phyloP scores from a whole-genome alignment of 2,888 invertebrate species.

The Coremacera marginata region DNA sequence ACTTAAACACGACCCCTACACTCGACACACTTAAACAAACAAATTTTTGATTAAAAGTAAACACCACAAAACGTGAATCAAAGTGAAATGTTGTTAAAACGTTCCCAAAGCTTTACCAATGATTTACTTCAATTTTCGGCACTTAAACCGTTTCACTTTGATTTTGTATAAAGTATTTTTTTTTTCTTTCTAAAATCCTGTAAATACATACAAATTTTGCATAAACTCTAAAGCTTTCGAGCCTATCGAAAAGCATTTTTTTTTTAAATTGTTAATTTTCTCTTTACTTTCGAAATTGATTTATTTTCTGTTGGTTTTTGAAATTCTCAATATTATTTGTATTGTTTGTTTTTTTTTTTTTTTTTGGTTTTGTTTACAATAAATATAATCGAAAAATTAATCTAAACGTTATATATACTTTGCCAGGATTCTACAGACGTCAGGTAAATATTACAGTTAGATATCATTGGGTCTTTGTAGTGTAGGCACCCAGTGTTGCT shows the following conservation, averaged over 20 bases:
- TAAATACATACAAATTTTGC: background rate
- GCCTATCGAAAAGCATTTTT: background rate
- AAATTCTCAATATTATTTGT: background rate
- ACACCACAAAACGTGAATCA: background rate
- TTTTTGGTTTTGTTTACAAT: background rate
- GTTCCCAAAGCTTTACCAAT: background rate
- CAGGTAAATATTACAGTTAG: constrained; percentile 31
- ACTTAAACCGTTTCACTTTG: background rate
- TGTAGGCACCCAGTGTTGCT: constrained; percentile 12
- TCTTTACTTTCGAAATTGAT: background rate
- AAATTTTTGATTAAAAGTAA: background rate
- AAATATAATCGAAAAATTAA: background rate
- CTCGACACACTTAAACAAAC: background rate
- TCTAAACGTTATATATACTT: background rate
- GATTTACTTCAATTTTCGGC: background rate
- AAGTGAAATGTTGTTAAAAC: background rate
- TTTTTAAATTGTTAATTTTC: constrained; percentile 6
- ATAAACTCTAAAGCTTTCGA: background rate
- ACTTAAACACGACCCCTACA: background rate
- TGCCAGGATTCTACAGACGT: constrained; percentile 19
- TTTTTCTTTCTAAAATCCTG: too few relatives aligned
- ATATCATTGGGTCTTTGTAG: background rate
- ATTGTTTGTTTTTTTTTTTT: background rate
- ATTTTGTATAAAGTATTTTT: background rate
- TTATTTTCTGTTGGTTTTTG: background rate